phyloP scores from a whole-genome alignment of 2,113 vertebrate genomes.

The Heteronetta atricapilla region DNA sequence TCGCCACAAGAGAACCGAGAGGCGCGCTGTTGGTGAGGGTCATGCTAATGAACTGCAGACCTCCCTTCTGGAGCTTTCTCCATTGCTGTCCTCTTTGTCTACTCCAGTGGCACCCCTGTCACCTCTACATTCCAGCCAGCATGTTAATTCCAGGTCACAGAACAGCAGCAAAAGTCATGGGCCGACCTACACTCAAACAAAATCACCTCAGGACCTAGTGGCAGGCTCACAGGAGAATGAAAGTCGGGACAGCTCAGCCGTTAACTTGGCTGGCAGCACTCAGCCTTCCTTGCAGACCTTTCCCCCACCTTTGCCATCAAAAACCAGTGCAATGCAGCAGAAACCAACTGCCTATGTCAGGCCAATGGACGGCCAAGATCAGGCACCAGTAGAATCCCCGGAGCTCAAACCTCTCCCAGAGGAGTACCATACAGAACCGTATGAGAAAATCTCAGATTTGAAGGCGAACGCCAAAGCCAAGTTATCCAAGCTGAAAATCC shows the following conservation, averaged over 20 bases:
- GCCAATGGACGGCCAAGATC: conserved; percentile 96
- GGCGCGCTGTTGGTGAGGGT: conserved; percentile 53
- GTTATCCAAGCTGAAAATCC: conserved; percentile 80
- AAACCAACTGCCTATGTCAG: conserved; percentile 96
- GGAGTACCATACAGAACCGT: conserved; percentile 73
- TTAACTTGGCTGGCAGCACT: conserved; percentile 68
- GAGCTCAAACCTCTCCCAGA: conserved; percentile 86
- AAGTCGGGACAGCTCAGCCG: conserved; percentile 55
- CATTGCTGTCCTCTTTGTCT: conserved; percentile 73
- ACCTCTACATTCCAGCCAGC: conserved; percentile 84
- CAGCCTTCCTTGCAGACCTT: conserved; percentile 84
- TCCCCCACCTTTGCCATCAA: conserved; percentile 83
- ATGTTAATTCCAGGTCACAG: conserved; percentile 69
- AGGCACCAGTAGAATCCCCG: conserved; percentile 84
- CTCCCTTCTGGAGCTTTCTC: conserved; percentile 67
- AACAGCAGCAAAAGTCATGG: conserved; percentile 62
- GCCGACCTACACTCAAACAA: conserved; percentile 19
- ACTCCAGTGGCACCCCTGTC: conserved; percentile 75
- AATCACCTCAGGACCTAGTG: conserved; percentile 53
- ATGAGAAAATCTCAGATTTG: conserved; percentile 75
- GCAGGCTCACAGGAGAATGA: conserved; percentile 64
- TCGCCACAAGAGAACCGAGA: conserved; percentile 61
- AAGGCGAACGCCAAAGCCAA: conserved; percentile 80
- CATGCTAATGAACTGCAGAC: neutral
- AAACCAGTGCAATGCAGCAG: conserved; percentile 83